Conservation (phyloP, 2,888 invertebrate genomes). For the Nyleta sp. region DNA sequence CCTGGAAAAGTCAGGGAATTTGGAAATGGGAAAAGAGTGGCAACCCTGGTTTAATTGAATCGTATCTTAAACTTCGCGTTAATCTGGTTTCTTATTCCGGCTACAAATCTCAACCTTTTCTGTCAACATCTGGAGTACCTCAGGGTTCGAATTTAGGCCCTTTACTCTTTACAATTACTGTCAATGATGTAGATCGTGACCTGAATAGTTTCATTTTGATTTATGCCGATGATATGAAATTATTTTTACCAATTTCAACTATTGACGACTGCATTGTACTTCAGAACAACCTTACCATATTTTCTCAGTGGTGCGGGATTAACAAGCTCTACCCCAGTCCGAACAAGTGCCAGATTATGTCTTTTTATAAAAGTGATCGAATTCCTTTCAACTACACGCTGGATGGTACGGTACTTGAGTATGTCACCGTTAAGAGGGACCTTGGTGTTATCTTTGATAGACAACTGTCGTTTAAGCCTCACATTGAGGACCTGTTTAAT, state of each 20-base stretch:
- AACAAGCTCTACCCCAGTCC: neutral
- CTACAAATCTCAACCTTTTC: neutral
- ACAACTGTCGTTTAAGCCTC: neutral
- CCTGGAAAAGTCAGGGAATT: no score
- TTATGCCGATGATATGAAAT: no score
- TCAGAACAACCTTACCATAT: neutral
- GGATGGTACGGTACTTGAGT: neutral
- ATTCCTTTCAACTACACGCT: neutral
- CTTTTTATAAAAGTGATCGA: neutral
- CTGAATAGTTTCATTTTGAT: neutral
- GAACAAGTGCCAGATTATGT: slow-evolving; percentile 3
- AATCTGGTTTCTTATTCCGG: slow-evolving; percentile 8
- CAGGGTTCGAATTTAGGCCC: no score
- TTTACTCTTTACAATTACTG: neutral
- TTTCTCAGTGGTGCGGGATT: neutral
- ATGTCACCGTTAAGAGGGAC: neutral
- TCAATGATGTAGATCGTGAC: neutral
- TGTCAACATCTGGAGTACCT: slow-evolving; percentile 1
- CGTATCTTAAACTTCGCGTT: neutral
- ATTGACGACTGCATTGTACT: neutral
- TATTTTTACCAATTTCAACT: neutral
- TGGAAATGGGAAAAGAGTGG: no score
- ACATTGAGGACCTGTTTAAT: neutral
- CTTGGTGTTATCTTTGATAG: slow-evolving; percentile 4
- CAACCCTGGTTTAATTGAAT: neutral